Evolutionary conservation across 2,113 vertebrate genomes (phyloP).

Genomic region (Spea multiplicata): DNA sequence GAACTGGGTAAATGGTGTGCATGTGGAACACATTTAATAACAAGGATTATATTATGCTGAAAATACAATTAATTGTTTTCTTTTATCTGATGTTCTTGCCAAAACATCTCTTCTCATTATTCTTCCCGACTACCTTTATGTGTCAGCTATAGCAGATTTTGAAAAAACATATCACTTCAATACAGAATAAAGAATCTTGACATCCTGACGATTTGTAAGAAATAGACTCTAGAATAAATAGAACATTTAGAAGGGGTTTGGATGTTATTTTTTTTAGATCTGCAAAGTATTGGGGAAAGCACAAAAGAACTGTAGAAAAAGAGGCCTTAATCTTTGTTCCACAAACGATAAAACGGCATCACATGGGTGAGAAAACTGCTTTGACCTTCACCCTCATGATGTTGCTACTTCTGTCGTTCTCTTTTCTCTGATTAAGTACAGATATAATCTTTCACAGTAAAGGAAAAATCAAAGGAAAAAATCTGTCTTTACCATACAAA

Average conservation of each 20-base stretch:
- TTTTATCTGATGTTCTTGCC: conserved; percentile 20
- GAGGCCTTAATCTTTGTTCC: conserved; percentile 72
- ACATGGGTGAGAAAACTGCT: conserved; percentile 72
- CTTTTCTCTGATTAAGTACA: conserved; percentile 75
- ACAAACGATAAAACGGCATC: conserved; percentile 71
- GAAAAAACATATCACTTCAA: neutral
- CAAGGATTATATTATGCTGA: conserved; percentile 1
- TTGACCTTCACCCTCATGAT: conserved; percentile 73
- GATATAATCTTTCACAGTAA: conserved; percentile 71
- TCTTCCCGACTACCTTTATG: conserved; percentile 7
- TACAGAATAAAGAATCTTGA: neutral
- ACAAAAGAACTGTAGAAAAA: conserved; percentile 71
- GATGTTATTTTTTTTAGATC: conserved; percentile 64
- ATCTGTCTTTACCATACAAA: conserved; percentile 71
- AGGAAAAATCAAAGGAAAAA: conserved; percentile 73
- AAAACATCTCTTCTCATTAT: conserved; percentile 17
- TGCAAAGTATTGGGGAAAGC: conserved; percentile 71
- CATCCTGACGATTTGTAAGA: conserved; percentile 55
- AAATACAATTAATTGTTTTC: conserved; percentile 17
- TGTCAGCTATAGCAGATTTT: conserved; percentile 13
- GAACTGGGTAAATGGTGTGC: neutral
- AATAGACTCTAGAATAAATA: conserved; percentile 66
- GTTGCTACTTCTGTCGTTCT: conserved; percentile 67
- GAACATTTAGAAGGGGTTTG: conserved; percentile 69
- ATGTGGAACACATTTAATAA: conserved; percentile 33